Evolutionary conservation across 2,113 vertebrate species (phyloP).

Genomic region (Odocoileus hemionus): DNA sequence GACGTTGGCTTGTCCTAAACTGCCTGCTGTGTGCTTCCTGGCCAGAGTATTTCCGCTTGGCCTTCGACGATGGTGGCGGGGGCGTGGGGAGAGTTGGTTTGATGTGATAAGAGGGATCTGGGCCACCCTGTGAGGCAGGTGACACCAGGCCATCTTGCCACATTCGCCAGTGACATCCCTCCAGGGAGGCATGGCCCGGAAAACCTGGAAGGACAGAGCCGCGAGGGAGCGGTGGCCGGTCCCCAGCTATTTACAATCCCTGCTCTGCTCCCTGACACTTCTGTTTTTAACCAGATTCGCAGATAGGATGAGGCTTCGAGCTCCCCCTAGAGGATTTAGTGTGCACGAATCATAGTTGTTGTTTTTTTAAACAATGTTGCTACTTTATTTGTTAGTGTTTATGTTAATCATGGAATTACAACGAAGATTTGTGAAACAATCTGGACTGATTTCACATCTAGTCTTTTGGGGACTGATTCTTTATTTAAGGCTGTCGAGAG

Average conservation of each 20-base stretch:
- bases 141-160: neutral
- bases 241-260: slow-evolving; percentile 5
- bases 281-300: slow-evolving; percentile 8
- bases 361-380: neutral
- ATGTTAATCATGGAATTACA: neutral
- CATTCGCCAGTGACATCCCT: neutral
- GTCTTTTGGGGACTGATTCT: neutral
- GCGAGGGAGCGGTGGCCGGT: neutral
- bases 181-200: neutral
- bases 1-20: neutral
- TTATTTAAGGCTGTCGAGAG: neutral
- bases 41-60: neutral
- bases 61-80: neutral
- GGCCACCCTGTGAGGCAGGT: neutral
- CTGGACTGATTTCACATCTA: neutral
- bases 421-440: neutral
- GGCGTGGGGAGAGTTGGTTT: neutral
- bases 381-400: neutral
- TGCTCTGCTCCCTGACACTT: neutral
- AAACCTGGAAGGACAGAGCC: neutral
- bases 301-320: neutral
- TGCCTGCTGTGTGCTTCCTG: neutral
- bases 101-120: neutral
- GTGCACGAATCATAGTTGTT: neutral
- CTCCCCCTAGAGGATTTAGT: slow-evolving; percentile 44